Evolutionary conservation across 2,113 vertebrate species (phyloP), one percentile per base, ranked within the genome.

Genomic region (Aspidoscelis tigris): DNA sequence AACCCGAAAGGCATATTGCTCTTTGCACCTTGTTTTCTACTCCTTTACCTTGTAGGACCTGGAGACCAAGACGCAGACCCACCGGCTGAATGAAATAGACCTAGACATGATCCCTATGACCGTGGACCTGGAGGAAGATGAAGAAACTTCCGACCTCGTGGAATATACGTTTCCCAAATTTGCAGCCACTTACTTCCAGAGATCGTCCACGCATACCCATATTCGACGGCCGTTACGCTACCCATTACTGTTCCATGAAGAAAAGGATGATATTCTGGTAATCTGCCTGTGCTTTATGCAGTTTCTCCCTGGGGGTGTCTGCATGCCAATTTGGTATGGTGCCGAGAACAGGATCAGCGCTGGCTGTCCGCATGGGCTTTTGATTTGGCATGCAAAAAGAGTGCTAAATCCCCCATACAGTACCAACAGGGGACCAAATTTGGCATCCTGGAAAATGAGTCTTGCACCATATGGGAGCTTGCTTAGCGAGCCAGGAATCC

Each of bases 111-210:
- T 97, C 41, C 97, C 97, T 11, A 92, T 93, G 89, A 92, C 95
- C 4, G 91, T 95, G 74, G 92, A 95, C 22, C 84, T 95, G 1
- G 95, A 98, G 22, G 97, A 97, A 24, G 96, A 92, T 1, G 73
- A 76, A 12, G 83, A 84, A 65, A 22, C 24, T 9, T 93, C 95
- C 2, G 95, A 94, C 82, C 94, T 99, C 92, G 96, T 96, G 8
- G 96, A 98, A 53, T 99, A 98, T 83, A 95, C 97, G 68, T 99
- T 99, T 90, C 94, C 97, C 88, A 99, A 99, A 86, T 99, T 99
- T 83, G 98, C 98, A 77, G 97, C 96, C 41, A 99, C 98, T 89
- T 97, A 98, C 92, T 99, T 99, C 94, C 99, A 99, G 92, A 97
- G 97, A 2, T 96, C 97, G 0, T 96, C 97, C 76, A 97, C 95